A percentile compares a stretch with the other conserved stretches of the same genome.
phyloP scores from a whole-genome alignment of 2,888 invertebrate species.

The Netelia fuscicornis region DNA sequence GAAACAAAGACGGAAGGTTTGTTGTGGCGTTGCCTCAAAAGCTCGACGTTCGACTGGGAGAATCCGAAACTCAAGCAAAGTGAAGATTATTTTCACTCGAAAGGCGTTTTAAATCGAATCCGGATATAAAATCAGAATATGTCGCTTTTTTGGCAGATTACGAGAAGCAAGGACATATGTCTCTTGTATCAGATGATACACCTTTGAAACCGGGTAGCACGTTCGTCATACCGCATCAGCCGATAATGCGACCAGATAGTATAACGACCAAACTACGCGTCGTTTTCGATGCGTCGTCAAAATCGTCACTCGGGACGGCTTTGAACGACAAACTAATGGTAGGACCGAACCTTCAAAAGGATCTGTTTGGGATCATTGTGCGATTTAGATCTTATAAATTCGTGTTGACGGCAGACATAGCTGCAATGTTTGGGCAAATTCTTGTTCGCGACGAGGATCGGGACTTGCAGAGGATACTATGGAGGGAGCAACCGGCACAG shows the following conservation, averaged over 20 bases:
- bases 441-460: slow-evolving; percentile 41
- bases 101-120: slow-evolving; percentile 41
- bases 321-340: slow-evolving; percentile 42
- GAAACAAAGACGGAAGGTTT: slow-evolving; percentile 55
- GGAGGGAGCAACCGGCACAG: slow-evolving; percentile 41
- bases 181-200: not conserved
- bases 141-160: slow-evolving; percentile 51
- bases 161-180: slow-evolving; percentile 57
- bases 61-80: slow-evolving; percentile 51
- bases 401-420: slow-evolving; percentile 59
- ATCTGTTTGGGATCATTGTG: slow-evolving; percentile 46
- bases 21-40: slow-evolving; percentile 57
- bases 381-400: slow-evolving; percentile 57
- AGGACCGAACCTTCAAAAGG: slow-evolving; percentile 52
- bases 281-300: slow-evolving; percentile 58
- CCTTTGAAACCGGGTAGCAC: not conserved
- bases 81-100: slow-evolving; percentile 41
- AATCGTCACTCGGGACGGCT: slow-evolving; percentile 51
- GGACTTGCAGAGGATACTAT: slow-evolving; percentile 49
- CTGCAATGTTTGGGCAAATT: slow-evolving; percentile 61
- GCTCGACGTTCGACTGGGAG: slow-evolving; percentile 45
- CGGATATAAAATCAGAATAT: slow-evolving; percentile 44
- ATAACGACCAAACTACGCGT: slow-evolving; percentile 46
- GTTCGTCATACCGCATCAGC: slow-evolving; percentile 55
- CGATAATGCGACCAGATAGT: slow-evolving; percentile 53